phyloP scores from a whole-genome alignment of 2,797 vertebrate genomes.

The Psittacula derbiana region DNA sequence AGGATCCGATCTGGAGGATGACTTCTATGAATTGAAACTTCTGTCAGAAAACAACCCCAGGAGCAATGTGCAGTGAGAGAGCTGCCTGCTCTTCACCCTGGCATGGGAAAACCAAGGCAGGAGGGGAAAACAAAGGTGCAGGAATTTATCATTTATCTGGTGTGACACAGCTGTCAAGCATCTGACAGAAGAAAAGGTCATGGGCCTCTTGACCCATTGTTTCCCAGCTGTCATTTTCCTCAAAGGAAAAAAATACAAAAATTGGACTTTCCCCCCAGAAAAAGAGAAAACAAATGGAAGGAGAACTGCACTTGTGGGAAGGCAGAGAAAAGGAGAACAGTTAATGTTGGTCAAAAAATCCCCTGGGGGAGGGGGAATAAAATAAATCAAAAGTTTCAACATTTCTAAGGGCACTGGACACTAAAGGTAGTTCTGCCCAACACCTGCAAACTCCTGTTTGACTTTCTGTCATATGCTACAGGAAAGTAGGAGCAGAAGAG shows the following conservation, averaged over 20 bases:
- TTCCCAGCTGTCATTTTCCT: background rate
- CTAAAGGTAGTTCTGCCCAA: background rate
- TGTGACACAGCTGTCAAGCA: background rate
- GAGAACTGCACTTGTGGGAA: background rate
- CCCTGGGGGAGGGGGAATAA: background rate
- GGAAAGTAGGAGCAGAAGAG: background rate
- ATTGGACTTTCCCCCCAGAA: background rate
- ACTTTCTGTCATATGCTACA: background rate
- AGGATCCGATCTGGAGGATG: background rate
- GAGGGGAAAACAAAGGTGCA: background rate
- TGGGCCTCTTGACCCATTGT: background rate
- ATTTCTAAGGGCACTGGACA: background rate
- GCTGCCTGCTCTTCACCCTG: background rate
- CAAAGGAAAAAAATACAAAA: background rate
- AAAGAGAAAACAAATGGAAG: background rate
- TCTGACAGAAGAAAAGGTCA: background rate
- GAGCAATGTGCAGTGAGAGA: rapidly evolving
- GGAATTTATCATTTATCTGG: background rate
- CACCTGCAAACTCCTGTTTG: background rate
- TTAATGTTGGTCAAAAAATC: background rate
- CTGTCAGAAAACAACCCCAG: background rate
- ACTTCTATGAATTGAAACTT: background rate
- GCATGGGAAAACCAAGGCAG: background rate
- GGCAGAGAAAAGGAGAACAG: background rate
- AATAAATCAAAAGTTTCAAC: background rate